Conservation (phyloP, 1,140 invertebrate genomes). For the Prorops nasuta region DNA sequence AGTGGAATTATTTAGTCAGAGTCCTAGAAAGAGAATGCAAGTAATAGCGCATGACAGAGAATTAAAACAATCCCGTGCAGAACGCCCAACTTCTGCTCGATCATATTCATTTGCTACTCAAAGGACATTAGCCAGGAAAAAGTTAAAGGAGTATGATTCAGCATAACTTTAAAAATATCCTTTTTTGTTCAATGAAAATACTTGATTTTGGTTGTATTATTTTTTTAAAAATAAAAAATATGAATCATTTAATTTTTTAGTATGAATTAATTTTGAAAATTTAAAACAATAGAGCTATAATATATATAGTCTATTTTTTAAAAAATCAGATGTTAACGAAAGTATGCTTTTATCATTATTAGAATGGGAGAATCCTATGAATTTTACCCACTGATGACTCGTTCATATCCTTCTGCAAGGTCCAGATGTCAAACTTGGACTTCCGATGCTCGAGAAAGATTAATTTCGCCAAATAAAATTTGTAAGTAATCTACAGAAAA, state of each 20-base stretch:
- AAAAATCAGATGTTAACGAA: background rate
- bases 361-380: conserved; percentile 24
- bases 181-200: conserved; percentile 4
- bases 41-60: conserved; percentile 51
- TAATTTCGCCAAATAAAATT: conserved; percentile 34
- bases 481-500: conserved; percentile 29
- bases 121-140: conserved; percentile 52
- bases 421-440: conserved; percentile 53
- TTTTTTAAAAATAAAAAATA: background rate
- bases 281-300: background rate
- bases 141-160: conserved; percentile 50
- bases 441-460: conserved; percentile 43
- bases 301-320: background rate
- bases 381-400: conserved; percentile 18
- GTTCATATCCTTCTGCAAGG: conserved; percentile 30
- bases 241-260: background rate
- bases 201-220: no score
- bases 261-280: background rate
- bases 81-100: conserved; percentile 47
- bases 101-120: conserved; percentile 55
- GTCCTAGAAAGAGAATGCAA: conserved; percentile 40
- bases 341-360: background rate
- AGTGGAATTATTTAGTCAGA: conserved; percentile 48
- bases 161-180: conserved; percentile 25
- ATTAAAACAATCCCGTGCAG: conserved; percentile 41